Conservation (phyloP, 2,888 invertebrate genomes). For the Acholoe squamosa region DNA sequence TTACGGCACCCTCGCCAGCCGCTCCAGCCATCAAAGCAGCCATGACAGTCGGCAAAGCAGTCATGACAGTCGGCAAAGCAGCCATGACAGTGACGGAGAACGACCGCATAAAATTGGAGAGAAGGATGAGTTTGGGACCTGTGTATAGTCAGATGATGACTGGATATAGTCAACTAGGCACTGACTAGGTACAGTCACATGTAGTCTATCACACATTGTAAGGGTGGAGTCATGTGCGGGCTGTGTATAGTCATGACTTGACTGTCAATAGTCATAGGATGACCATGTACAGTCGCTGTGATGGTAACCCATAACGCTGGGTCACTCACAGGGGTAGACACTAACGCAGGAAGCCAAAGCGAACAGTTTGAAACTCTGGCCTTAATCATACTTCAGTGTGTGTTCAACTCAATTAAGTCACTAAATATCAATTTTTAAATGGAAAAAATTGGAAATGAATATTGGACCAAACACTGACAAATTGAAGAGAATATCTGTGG, state of each 20-base stretch:
- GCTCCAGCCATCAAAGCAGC: slow-evolving; percentile 28
- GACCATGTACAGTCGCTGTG: slow-evolving; percentile 56
- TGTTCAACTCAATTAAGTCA: too few relatives aligned
- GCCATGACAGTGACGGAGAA: slow-evolving; percentile 52
- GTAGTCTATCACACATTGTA: not conserved
- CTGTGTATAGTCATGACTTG: slow-evolving; percentile 56
- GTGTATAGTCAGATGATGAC: slow-evolving; percentile 65
- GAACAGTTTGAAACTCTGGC: too few relatives aligned
- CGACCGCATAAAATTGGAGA: slow-evolving; percentile 65
- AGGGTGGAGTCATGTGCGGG: slow-evolving; percentile 51
- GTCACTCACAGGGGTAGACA: too few relatives aligned
- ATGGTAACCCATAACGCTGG: not conserved
- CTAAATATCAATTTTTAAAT: too few relatives aligned
- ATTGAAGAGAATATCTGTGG: too few relatives aligned
- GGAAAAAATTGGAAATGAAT: too few relatives aligned
- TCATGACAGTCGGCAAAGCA: slow-evolving; percentile 38
- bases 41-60: slow-evolving; percentile 38
- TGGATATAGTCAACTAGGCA: slow-evolving; percentile 46
- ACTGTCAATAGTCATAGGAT: slow-evolving; percentile 53
- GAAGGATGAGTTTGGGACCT: slow-evolving; percentile 69
- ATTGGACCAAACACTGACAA: too few relatives aligned
- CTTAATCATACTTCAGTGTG: too few relatives aligned
- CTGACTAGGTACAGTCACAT: slow-evolving; percentile 50
- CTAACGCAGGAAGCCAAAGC: too few relatives aligned
- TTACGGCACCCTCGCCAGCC: slow-evolving; percentile 39